These are phyloP conservation scores for Loripinus fragilis DNA, from an alignment of 2,888 invertebrate species.

Conservation along the genomic window DNA sequence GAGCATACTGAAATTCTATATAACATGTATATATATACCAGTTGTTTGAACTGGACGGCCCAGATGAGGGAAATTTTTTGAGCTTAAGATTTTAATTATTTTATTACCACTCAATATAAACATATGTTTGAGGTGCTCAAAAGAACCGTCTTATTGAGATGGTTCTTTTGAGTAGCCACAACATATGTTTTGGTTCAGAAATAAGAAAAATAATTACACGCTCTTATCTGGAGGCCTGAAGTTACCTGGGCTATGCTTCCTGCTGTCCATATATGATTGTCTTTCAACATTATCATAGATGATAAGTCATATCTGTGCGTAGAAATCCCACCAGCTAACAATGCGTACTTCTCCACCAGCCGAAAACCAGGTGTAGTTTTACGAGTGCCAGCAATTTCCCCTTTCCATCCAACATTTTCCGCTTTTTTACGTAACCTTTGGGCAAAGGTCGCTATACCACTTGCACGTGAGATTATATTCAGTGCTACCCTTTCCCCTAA, in stretches of 20 bases:
- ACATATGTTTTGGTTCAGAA: background rate
- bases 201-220: too few relatives aligned
- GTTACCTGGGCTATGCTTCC: conserved; percentile 82
- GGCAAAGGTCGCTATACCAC: conserved; percentile 83
- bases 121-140: background rate
- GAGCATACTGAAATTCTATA: too few relatives aligned
- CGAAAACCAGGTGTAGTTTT: conserved; percentile 85
- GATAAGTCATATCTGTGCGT: conserved; percentile 84
- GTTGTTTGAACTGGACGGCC: too few relatives aligned
- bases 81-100: too few relatives aligned
- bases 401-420: conserved; percentile 78
- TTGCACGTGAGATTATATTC: conserved; percentile 82
- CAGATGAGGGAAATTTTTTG: too few relatives aligned
- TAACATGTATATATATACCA: too few relatives aligned
- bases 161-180: background rate
- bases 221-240: too few relatives aligned
- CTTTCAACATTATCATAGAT: conserved; percentile 84
- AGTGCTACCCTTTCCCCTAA: conserved; percentile 83
- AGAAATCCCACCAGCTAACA: conserved; percentile 83
- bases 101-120: background rate
- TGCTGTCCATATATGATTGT: conserved; percentile 84
- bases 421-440: conserved; percentile 67
- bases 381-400: conserved; percentile 83
- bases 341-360: conserved; percentile 84
- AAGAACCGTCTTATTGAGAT: background rate